phyloP scores from a whole-genome alignment of 2,797 vertebrate species.

The Anabacerthia variegaticeps region DNA sequence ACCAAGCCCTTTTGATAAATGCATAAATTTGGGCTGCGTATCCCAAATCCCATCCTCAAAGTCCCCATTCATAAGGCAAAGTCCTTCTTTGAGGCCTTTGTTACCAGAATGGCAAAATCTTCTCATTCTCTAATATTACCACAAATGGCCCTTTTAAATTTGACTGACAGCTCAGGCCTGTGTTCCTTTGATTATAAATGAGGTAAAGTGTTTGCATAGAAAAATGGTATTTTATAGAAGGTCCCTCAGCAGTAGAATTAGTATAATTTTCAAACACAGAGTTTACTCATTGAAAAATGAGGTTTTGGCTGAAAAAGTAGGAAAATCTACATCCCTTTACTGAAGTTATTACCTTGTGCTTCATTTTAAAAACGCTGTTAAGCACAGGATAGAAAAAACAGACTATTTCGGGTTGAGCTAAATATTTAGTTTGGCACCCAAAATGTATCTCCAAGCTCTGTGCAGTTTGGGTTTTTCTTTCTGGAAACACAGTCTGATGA shows the following conservation, averaged over 20 bases:
- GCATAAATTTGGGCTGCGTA: not conserved
- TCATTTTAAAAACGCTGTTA: not conserved
- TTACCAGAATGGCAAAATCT: conserved; percentile 11
- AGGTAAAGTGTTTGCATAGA: conserved; percentile 18
- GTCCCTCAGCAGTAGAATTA: not conserved
- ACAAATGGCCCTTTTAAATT: conserved; percentile 29
- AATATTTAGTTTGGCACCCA: not conserved
- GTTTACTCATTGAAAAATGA: not conserved
- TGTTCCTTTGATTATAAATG: conserved; percentile 22
- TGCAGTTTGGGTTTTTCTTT: not conserved
- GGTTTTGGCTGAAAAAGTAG: not conserved
- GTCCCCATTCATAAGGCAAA: not conserved
- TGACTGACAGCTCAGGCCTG: not conserved
- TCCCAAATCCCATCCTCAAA: not conserved
- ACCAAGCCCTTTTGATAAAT: not conserved
- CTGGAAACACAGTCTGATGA: not conserved
- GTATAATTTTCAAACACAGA: not conserved
- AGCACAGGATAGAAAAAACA: not conserved
- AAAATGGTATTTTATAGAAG: not conserved
- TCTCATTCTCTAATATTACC: not conserved
- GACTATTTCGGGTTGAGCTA: not conserved
- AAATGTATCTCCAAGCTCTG: not conserved
- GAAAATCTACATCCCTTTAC: not conserved
- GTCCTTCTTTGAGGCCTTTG: conserved; percentile 12
- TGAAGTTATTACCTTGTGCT: not conserved